A percentile compares a stretch with the other conserved stretches of the same genome.
Conservation (phyloP, 2,797 vertebrate genomes). For the Pangasius larnaudii region DNA sequence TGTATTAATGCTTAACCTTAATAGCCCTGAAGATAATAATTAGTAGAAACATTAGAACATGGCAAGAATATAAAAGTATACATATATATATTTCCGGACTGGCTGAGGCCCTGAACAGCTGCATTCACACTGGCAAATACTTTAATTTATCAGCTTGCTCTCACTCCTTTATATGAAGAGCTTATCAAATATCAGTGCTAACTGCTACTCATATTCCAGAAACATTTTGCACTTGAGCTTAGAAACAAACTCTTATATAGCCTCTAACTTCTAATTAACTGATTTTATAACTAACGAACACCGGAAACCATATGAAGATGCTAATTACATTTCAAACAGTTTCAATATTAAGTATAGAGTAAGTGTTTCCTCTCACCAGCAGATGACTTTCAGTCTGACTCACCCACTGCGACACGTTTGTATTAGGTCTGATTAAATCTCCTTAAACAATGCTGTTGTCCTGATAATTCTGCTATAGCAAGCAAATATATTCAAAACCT, state of each 20-base stretch:
- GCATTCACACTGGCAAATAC: neutral
- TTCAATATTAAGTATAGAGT: neutral
- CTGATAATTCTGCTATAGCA: neutral
- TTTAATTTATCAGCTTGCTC: neutral
- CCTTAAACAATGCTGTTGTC: constrained; percentile 29
- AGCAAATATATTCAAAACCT: constrained; percentile 22
- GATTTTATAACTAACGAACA: neutral
- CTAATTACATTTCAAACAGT: constrained; percentile 21
- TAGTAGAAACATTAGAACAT: neutral
- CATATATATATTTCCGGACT: neutral
- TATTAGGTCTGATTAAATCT: constrained; percentile 34
- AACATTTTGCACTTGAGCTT: neutral
- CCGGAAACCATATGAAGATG: constrained; percentile 9
- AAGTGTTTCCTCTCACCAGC: constrained; percentile 45
- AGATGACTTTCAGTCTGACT: constrained; percentile 47
- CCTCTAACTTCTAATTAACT: neutral
- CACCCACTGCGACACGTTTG: constrained; percentile 49
- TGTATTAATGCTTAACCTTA: neutral
- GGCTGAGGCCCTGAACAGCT: neutral
- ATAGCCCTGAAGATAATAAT: neutral
- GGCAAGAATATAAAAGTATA: neutral
- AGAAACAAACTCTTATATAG: neutral
- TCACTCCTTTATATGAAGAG: neutral
- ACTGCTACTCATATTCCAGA: neutral
- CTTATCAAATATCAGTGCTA: neutral